Evolutionary conservation across 1,140 invertebrate species (phyloP), one percentile per base, ranked within the genome.

Genomic region (Aporrectodea caliginosa): DNA sequence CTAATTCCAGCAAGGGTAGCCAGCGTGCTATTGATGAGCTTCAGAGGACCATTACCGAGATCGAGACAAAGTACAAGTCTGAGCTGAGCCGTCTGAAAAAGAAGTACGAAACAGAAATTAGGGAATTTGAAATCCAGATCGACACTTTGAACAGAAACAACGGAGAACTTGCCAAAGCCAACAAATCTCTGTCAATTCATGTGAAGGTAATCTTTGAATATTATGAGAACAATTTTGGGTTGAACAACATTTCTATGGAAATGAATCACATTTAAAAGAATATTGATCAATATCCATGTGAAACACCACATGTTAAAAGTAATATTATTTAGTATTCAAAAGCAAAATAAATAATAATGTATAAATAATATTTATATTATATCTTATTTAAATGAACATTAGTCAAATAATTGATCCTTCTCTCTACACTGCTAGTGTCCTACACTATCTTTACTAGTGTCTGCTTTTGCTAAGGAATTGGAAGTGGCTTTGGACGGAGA

Each of bases 1-100:
- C 6, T 58, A 22, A 6, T 35, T 22, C 2, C 1, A 76, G 75
- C 12, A 76, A 76, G 35, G 86, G 84, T 84, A 87, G 85, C 75
- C 85, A 85, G 79, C 84, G 88, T 78, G 85, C 86, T 31, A 87
- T 89, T 79, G 87, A 89, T 79, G 87, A 89, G 80, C 84, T 89
- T 35, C 86, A 88, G 81, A 82, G 85, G 69, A 88, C 87, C 32
- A 84, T 89, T 35, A 80, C 86, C 16, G 88, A 89, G 81, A 85
- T 89, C 72, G 88, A 89, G 84, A 85, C 84, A 81, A 84, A 86
- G 77, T 88, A 88, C 85, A 89, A 88, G 84, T 81, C 83, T 22
- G 88, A 89, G 82, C 84, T 89, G 78, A 81, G 79, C 79, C 84
- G 87, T 35, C 83, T 88, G 80, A 88, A 88, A 85, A 89, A 89